These are phyloP conservation scores for Melikaiella ostensackeni DNA, from an alignment of 2,888 invertebrate genomes.

Conservation along the genomic window DNA sequence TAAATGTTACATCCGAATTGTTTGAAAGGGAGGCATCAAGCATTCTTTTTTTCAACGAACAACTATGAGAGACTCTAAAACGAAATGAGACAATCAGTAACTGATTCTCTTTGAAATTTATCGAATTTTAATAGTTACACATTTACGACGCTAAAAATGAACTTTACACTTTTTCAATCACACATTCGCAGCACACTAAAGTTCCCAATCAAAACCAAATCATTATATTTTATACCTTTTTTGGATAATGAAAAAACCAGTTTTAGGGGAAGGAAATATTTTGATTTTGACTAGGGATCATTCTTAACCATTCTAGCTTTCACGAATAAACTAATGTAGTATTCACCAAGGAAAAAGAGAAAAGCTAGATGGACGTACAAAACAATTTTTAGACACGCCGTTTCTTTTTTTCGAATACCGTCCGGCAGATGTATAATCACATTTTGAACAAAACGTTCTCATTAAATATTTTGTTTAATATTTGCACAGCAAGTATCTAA, in stretches of 20 bases:
- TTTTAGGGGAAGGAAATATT: background rate
- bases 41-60: slow-evolving; percentile 30
- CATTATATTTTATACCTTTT: slow-evolving; percentile 2
- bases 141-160: slow-evolving; percentile 48
- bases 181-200: slow-evolving; percentile 1
- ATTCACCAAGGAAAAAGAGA: background rate
- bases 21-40: background rate
- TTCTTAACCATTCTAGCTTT: slow-evolving; percentile 31
- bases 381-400: slow-evolving; percentile 29
- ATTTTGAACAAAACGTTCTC: slow-evolving; percentile 23
- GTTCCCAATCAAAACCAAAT: slow-evolving; percentile 9
- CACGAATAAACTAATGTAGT: slow-evolving; percentile 6
- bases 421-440: slow-evolving; percentile 13
- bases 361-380: slow-evolving; percentile 27
- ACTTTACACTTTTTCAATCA: slow-evolving; percentile 46
- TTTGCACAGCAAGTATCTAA: slow-evolving; percentile 39
- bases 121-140: slow-evolving; percentile 51
- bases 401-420: slow-evolving; percentile 7
- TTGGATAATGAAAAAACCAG: background rate
- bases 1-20: background rate
- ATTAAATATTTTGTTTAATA: slow-evolving; percentile 26
- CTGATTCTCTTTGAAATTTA: slow-evolving; percentile 47
- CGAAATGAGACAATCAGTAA: slow-evolving; percentile 1
- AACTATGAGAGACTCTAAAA: background rate
- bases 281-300: slow-evolving; percentile 2